Conservation (phyloP, 2,113 vertebrate genomes). For the Synodontis membranacea region DNA sequence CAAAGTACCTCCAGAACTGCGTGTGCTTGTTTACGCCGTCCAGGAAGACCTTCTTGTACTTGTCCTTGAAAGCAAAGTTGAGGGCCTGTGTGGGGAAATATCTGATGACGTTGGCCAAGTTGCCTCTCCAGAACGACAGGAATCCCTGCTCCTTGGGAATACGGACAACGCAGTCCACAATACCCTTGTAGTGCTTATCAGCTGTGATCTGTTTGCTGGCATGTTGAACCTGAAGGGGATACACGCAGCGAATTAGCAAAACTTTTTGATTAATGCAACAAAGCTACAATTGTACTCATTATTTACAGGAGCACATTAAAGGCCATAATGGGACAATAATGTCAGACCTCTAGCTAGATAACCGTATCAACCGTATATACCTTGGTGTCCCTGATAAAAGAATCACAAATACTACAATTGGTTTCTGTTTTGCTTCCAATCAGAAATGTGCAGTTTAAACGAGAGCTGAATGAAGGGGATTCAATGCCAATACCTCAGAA, state of each 20-base stretch:
- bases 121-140: constrained; percentile 87
- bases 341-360: neutral
- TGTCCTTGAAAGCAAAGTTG: constrained; percentile 93
- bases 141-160: constrained; percentile 89
- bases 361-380: too few species aligned
- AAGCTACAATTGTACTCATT: neutral
- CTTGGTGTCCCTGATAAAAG: neutral
- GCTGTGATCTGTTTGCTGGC: constrained; percentile 87
- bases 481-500: neutral
- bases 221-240: constrained; percentile 80
- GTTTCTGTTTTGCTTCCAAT: neutral
- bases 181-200: constrained; percentile 87
- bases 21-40: constrained; percentile 83
- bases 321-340: neutral
- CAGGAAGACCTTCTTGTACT: constrained; percentile 90
- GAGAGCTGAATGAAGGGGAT: neutral
- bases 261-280: neutral
- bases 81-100: constrained; percentile 93
- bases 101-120: constrained; percentile 88
- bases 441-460: neutral
- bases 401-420: too few species aligned
- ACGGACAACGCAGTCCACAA: constrained; percentile 83
- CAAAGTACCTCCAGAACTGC: constrained; percentile 92
- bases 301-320: neutral
- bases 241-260: too few species aligned